Evolutionary conservation across 2,113 vertebrate genomes (phyloP).

Genomic region (Zeus faber): DNA sequence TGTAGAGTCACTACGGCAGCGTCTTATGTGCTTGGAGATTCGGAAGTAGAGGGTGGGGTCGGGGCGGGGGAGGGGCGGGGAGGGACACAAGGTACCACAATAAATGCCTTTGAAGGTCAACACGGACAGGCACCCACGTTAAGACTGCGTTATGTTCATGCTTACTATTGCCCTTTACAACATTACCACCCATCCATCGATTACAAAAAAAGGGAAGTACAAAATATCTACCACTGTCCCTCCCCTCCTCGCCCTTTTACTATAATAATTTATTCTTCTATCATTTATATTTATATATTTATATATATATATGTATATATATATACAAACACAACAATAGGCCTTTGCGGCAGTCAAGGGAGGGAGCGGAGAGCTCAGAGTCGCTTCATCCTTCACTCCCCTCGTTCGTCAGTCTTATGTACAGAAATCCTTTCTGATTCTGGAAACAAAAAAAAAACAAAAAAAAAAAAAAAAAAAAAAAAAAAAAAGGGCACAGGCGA

Average conservation of each 20-base stretch:
- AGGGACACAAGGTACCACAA: conserved; percentile 49
- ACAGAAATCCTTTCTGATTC: background rate
- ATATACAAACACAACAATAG: conserved; percentile 33
- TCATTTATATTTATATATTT: conserved; percentile 64
- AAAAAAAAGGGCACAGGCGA: background rate
- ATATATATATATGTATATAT: conserved; percentile 58
- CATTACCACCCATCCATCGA: conserved; percentile 38
- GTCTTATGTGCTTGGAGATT: conserved; percentile 60
- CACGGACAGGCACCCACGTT: conserved; percentile 41
- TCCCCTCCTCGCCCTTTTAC: conserved; percentile 37
- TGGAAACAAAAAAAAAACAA: background rate
- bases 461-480: background rate
- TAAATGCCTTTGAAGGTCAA: conserved; percentile 42
- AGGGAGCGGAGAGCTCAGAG: conserved; percentile 10
- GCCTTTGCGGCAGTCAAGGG: conserved; percentile 49
- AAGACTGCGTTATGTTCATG: conserved; percentile 61
- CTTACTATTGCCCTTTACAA: conserved; percentile 61
- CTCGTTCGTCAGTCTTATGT: conserved; percentile 23
- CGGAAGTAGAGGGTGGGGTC: conserved; percentile 21
- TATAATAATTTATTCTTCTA: conserved; percentile 52
- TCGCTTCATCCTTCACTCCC: conserved; percentile 37
- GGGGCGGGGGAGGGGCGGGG: background rate
- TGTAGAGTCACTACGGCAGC: conserved; percentile 53
- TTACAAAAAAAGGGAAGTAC: conserved; percentile 68
- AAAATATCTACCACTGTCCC: conserved; percentile 64